Evolutionary conservation across 1,140 invertebrate species (phyloP).

Genomic region (Saccostrea glomerata): DNA sequence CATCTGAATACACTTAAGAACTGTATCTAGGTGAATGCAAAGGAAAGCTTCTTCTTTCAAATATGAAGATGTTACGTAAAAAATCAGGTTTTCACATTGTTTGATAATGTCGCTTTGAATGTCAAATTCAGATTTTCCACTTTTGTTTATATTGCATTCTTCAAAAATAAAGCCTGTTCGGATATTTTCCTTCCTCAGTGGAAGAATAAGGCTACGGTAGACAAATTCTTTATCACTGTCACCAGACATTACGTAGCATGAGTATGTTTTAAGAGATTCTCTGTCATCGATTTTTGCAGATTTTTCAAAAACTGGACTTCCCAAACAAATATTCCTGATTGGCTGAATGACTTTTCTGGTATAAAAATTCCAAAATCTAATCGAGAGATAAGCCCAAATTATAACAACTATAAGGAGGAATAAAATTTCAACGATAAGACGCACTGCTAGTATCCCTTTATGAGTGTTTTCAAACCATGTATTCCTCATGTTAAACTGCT

Average conservation of each 20-base stretch:
- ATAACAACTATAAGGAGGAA: background rate
- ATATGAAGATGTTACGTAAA: background rate
- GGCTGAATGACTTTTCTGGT: background rate
- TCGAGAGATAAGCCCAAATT: background rate
- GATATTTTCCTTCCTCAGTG: background rate
- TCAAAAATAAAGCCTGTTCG: background rate
- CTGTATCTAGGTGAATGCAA: background rate
- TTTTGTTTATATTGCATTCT: background rate
- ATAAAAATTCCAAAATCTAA: background rate
- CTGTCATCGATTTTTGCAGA: background rate
- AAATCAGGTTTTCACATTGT: background rate
- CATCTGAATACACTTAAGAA: background rate
- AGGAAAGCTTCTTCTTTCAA: background rate
- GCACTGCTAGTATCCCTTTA: background rate
- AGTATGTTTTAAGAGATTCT: background rate
- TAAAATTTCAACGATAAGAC: background rate
- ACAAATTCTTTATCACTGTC: background rate
- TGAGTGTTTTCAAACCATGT: background rate
- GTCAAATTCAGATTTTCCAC: slow-evolving; percentile 9
- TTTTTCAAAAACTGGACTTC: background rate
- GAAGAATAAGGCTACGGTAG: background rate
- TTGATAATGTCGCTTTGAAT: background rate
- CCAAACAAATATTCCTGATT: background rate
- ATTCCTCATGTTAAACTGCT: background rate
- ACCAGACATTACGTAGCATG: background rate